These are phyloP conservation scores for Pachyrhynchus sulphureomaculatus DNA, from an alignment of 1,140 invertebrate genomes.

Conservation along the genomic window DNA sequence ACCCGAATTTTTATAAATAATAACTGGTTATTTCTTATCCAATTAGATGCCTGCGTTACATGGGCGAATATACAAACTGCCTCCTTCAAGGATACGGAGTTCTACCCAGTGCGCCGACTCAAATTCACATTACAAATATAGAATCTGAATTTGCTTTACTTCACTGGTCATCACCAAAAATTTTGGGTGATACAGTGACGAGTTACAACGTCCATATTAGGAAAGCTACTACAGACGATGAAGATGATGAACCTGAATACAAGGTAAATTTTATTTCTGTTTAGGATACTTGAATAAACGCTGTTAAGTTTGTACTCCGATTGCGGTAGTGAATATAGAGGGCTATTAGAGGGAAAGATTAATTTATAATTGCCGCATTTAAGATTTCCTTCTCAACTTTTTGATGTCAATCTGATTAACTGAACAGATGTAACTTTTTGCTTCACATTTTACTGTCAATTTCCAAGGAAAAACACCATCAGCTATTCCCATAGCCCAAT, in stretches of 20 bases:
- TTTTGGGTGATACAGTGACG: slow-evolving; percentile 68
- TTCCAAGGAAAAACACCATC: no score
- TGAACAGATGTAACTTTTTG: no score
- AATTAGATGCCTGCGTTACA: slow-evolving; percentile 69
- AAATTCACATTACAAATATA: slow-evolving; percentile 69
- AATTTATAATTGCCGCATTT: no score
- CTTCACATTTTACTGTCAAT: no score
- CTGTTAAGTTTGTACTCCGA: no score
- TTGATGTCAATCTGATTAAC: no score
- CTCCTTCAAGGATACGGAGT: slow-evolving; percentile 81
- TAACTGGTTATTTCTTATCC: neutral
- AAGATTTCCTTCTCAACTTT: no score
- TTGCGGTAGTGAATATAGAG: no score
- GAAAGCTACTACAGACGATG: slow-evolving; percentile 40
- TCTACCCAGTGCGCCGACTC: slow-evolving; percentile 67
- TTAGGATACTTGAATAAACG: no score
- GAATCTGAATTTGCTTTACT: slow-evolving; percentile 74
- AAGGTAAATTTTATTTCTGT: no score
- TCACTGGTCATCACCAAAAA: slow-evolving; percentile 73
- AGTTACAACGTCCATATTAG: slow-evolving; percentile 70
- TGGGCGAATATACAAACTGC: slow-evolving; percentile 76
- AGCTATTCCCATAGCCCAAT: no score
- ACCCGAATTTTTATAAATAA: neutral
- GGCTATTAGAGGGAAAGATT: no score
- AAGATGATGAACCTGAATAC: slow-evolving; percentile 46